Base-by-base conservation (phyloP, 2,888 invertebrate genomes). In the Lasioglossum oenotherae region DNA sequence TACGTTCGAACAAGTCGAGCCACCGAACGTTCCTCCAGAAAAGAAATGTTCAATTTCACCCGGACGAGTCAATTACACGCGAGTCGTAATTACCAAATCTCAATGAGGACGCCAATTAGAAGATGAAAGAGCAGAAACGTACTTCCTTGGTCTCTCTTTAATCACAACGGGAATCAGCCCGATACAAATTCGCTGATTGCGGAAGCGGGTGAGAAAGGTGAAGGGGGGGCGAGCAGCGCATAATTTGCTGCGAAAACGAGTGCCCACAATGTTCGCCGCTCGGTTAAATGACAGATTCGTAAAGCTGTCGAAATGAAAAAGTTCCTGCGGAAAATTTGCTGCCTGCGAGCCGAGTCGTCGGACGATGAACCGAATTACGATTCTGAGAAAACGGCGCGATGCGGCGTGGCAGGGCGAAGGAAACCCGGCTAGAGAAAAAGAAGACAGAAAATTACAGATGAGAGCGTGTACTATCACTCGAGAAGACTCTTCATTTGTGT, bases 391-490 rank as follows among this genome's bases (percentile, higher is more conserved):
- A 64, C 38, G 76, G n/a, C 46, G 46, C 12, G 57, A 23, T 31
- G 31, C 57, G 57, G n/a, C n/a, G n/a, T 23, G 60, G 60, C 4
- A 6, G 64, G 31, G 16, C 64, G 64, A 72, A 16, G 38, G 60
- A 71, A 82, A 67, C 53, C 81, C 67, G 67, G 38, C n/a, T 14
- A 41, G 41, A 53, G 27, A 60, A 60, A 57, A 83, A 75, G 78
- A 89, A 83, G 88, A 82, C 85, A 86, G 90, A 92, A 93, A 93
- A 93, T 93, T 93, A 93, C 92, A 93, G 92, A 92, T 88, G 90
- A 91, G 90, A 91, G 87, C 78, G 87, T 84, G 83, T 86, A 85
- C 90, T 88, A 89, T 88, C 84, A 82, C 87, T 83, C 86, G 85
- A 87, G 87, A 82, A 67, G 44, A 27, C 72, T 74, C 78, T 86